Base-by-base conservation (phyloP, 2,797 vertebrate species). In the Cynodonichthys magdalenae region DNA sequence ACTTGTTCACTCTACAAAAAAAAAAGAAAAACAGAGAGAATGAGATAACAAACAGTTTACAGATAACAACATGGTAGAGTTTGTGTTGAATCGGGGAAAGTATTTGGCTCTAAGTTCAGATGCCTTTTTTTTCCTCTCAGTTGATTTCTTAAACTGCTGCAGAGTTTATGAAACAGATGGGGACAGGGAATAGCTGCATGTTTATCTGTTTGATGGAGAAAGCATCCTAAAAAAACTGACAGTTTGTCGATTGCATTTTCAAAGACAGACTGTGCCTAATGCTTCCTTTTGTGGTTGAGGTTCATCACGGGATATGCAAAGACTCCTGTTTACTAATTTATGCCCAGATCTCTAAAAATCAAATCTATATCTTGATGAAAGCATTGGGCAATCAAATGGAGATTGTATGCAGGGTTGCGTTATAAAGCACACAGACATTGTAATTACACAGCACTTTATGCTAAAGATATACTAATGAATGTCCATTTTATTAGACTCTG, bases 391-490 rank as follows among this genome's bases (percentile, higher is more conserved):
- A 85, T 82, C 71, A 80, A 86, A 89, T 75, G 74, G 70, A 85
- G 73, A 82, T 88, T 69, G 68, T 60, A 88, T 75, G 73, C 71
- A 69, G 69, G n/a, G 44, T 50, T 47, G 48, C 54, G 63, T 59
- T 83, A 71, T 82, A 64, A 24, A 74, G 59, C 63, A 68, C 54
- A 52, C 75, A 54, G 58, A 53, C 39, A 45, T 57, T 66, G 82
- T 89, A 89, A 92, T 92, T 89, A 85, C 76, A 57, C 44, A 74
- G 71, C 71, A 80, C 83, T 87, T 88, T 72, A 82, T 86, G 82
- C 79, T 86, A 78, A 90, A 80, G 62, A 85, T 85, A 82, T 71
- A 84, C 84, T 86, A 89, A 90, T 87, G 84, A 91, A 82, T 79
- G 82, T 83, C 81, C 73, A 75, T 90, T 88, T 90, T 86, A 89